Percentiles rank a stretch among this genome's conserved stretches.
phyloP scores from a whole-genome alignment of 2,888 invertebrate species.

The Sepiola atlantica region DNA sequence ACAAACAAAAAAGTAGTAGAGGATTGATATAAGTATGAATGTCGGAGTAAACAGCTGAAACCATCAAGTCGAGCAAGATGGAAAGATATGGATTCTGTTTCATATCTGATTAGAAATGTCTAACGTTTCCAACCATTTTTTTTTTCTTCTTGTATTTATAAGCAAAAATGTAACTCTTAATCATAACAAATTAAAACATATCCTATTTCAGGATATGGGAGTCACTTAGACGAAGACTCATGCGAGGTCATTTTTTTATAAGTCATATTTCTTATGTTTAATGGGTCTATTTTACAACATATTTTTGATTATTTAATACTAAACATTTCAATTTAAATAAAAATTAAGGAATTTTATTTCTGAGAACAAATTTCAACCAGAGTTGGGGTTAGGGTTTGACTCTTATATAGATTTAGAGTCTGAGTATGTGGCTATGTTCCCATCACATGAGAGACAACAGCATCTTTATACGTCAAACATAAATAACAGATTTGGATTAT shows the following conservation, averaged over 20 bases:
- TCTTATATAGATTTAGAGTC: too few species aligned
- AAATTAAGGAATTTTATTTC: too few species aligned
- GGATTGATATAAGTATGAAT: neutral
- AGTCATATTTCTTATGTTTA: neutral
- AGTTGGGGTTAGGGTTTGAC: too few species aligned
- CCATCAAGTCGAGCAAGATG: slow-evolving; percentile 14
- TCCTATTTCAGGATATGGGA: neutral
- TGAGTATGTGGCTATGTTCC: too few species aligned
- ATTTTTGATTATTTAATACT: too few species aligned
- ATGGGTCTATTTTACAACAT: neutral
- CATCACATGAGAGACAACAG: too few species aligned
- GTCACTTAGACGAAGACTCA: neutral
- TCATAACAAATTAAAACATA: neutral
- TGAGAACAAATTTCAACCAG: too few species aligned
- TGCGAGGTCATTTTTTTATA: neutral
- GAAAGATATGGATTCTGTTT: neutral
- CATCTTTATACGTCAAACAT: too few species aligned
- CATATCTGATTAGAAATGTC: neutral
- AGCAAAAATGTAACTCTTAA: neutral
- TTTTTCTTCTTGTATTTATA: neutral
- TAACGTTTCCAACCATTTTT: neutral
- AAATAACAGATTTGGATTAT: too few species aligned
- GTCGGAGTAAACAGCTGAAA: neutral
- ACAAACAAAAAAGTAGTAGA: neutral
- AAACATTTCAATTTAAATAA: too few species aligned